Base-by-base conservation (phyloP, 2,888 invertebrate genomes). In the Pyrrhosoma nymphula region DNA sequence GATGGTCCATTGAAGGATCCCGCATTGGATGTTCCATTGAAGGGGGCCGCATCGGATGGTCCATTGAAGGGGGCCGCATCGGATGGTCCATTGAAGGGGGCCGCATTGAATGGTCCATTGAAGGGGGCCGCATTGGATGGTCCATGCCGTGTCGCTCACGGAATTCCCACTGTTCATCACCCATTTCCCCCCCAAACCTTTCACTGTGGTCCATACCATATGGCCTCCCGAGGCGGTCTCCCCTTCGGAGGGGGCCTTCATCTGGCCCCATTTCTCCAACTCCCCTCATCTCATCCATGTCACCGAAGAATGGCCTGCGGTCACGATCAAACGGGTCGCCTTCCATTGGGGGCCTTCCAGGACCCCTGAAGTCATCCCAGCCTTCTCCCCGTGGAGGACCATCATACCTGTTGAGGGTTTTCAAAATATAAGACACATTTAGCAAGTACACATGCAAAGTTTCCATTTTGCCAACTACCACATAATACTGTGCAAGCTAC, bases 151-250 rank as follows among this genome's bases (percentile, higher is more conserved):
- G 93, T 56, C 95, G 47, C 6, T 93, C 95, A 35, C 82, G 60
- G 69, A 39, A 95, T 75, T 89, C 88, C 95, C 60, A 91, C 82
- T 23, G 89, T 35, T 56, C 39, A 8, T 75, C 91, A 91, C 88
- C 69, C 26, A 20, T 69, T 88, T 3, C 88, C 82, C 26, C 63
- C 60, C 63, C 30, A 89, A 23, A 60, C 60, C 95, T 95, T 14
- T 95, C 95, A 88, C 95, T 93, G 26, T 95, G 63, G 69, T 95
- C 95, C 90, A 93, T 88, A 1, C 95, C 95, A 82, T 95, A 26
- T 10, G 95, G 95, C 63, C 95, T 95, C 63, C 55, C 95, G 95
- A 56, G 75, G 91, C 23, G 35, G 23, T 89, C 95, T 90, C 95
- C 93, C 4, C 91, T 69, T 20, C 88, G 47, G 0, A 89, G 88